These are phyloP conservation scores for Argyrosomus japonicus DNA, from an alignment of 2,113 vertebrate species.

Conservation along the genomic window DNA sequence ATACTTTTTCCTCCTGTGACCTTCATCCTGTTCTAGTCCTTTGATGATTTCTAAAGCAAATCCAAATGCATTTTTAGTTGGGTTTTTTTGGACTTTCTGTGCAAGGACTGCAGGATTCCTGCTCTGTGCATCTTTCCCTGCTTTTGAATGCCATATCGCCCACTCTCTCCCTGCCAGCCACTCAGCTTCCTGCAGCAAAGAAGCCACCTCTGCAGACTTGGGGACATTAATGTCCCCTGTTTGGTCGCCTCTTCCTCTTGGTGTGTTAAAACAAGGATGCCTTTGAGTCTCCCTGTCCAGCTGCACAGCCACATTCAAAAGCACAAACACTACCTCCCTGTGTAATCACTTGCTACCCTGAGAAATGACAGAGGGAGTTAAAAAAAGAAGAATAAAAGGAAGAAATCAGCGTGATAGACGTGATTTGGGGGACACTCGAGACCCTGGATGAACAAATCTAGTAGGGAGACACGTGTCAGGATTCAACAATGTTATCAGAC, in stretches of 20 bases:
- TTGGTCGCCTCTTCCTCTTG: constrained; percentile 78
- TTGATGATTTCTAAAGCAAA: constrained; percentile 32
- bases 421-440: constrained; percentile 35
- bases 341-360: constrained; percentile 69
- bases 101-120: constrained; percentile 46
- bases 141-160: constrained; percentile 69
- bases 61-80: constrained; percentile 29
- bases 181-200: constrained; percentile 79
- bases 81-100: constrained; percentile 39
- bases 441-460: constrained; percentile 33
- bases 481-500: constrained; percentile 41
- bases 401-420: constrained; percentile 60
- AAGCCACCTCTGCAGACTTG: constrained; percentile 73
- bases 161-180: constrained; percentile 66
- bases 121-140: constrained; percentile 66
- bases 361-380: constrained; percentile 65
- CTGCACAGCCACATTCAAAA: constrained; percentile 82
- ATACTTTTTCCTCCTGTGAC: not conserved
- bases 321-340: constrained; percentile 82
- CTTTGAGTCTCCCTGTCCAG: constrained; percentile 84
- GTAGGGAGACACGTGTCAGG: not conserved
- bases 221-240: constrained; percentile 81
- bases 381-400: constrained; percentile 50
- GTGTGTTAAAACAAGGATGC: constrained; percentile 82
- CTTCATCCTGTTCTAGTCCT: not conserved